Evolutionary conservation across 2,888 invertebrate species (phyloP).

Genomic region (Machimus rusticus): DNA sequence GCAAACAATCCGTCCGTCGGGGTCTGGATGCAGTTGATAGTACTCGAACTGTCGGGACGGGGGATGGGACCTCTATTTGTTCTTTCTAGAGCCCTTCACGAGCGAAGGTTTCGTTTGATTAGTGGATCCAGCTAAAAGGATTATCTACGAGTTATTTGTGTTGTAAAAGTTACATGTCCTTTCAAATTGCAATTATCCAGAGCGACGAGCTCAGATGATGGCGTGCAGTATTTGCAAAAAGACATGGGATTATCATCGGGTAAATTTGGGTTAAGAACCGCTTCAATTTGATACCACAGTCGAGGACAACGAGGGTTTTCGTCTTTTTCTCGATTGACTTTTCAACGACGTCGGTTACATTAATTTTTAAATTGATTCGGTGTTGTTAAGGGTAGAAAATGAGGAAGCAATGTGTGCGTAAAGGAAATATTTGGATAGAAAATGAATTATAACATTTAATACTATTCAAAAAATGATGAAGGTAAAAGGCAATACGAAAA

Average conservation of each 20-base stretch:
- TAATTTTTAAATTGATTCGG: not conserved
- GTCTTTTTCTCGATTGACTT: not conserved
- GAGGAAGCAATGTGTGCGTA: not conserved
- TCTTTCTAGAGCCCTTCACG: not conserved
- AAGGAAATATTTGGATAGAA: not conserved
- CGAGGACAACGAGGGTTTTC: not conserved
- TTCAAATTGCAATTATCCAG: not conserved
- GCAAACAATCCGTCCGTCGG: not conserved
- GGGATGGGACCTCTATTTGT: not conserved
- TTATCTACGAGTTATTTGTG: conserved; percentile 8
- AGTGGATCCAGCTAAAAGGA: conserved; percentile 22
- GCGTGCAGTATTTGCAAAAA: not conserved
- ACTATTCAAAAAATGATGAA: not conserved
- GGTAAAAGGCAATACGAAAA: too few relatives aligned
- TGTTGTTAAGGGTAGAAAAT: not conserved
- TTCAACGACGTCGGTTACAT: not conserved
- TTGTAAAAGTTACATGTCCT: conserved; percentile 5
- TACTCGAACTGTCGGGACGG: not conserved
- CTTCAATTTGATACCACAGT: not conserved
- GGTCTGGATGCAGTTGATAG: not conserved
- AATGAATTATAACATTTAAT: not conserved
- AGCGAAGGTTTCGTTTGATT: not conserved
- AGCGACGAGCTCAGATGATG: not conserved
- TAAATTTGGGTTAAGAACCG: not conserved
- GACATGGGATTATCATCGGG: not conserved